phyloP scores from a whole-genome alignment of 2,888 invertebrate genomes.

The Villa cingulata region DNA sequence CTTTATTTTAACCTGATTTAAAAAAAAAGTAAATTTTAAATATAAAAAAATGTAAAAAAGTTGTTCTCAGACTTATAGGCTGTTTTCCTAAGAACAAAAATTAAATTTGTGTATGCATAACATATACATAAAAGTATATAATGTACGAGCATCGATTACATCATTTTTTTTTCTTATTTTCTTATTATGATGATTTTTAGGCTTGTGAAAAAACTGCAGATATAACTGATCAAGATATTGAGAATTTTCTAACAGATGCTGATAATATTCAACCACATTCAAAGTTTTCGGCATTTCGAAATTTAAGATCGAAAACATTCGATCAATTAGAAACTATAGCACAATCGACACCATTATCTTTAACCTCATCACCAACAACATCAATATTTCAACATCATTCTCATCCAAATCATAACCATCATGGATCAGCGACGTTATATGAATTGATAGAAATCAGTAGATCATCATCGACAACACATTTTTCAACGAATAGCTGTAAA shows the following conservation, averaged over 20 bases:
- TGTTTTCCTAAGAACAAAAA: no score
- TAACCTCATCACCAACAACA: conserved; percentile 1
- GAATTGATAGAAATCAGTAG: conserved; percentile 30
- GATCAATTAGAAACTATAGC: not conserved
- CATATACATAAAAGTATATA: no score
- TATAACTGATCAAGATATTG: conserved; percentile 25
- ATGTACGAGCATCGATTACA: no score
- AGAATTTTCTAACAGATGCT: conserved; percentile 29
- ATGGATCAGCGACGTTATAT: conserved; percentile 28
- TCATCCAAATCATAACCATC: conserved; percentile 12
- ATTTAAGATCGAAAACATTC: conserved; percentile 7
- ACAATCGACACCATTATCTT: not conserved
- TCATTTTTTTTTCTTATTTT: no score
- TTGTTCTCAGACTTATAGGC: no score
- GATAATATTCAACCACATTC: conserved; percentile 27
- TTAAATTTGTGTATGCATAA: no score
- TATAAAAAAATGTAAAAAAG: no score
- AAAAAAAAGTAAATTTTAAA: no score
- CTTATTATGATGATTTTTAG: no score
- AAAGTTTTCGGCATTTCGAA: conserved; percentile 19
- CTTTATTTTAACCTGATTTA: no score
- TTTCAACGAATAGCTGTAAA: conserved; percentile 25
- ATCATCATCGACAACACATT: conserved; percentile 25
- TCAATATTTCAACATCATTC: conserved; percentile 1
- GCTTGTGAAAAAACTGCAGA: conserved; percentile 31